phyloP scores from a whole-genome alignment of 2,888 invertebrate species.

The Choreutis nemorana region DNA sequence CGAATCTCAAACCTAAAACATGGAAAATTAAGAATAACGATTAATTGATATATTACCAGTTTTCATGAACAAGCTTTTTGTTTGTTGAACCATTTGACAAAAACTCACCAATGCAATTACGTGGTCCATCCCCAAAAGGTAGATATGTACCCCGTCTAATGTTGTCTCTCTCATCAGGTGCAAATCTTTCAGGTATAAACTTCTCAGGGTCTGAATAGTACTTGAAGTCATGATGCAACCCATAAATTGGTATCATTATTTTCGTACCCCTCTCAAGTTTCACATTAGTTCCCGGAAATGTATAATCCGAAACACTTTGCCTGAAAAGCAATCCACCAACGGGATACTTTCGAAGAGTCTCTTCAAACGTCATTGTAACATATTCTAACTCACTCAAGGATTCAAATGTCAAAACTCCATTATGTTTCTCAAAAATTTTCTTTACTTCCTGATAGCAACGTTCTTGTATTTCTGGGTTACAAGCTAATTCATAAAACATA shows the following conservation, averaged over 20 bases:
- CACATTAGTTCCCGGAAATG: conserved; percentile 2
- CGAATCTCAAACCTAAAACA: no score
- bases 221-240: conserved; percentile 8
- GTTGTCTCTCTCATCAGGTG: conserved; percentile 7
- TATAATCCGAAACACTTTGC: conserved; percentile 15
- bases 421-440: conserved; percentile 13
- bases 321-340: conserved; percentile 22
- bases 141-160: conserved; percentile 7
- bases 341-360: conserved; percentile 35
- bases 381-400: conserved; percentile 21
- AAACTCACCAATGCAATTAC: conserved; percentile 12
- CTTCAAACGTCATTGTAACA: conserved; percentile 21
- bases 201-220: conserved; percentile 8
- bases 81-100: no score
- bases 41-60: no score
- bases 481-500: conserved; percentile 19
- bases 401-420: conserved; percentile 20
- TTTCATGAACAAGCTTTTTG: no score
- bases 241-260: conserved; percentile 5
- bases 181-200: conserved; percentile 10
- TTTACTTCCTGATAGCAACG: conserved; percentile 12
- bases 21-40: no score
- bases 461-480: conserved; percentile 21
- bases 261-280: conserved; percentile 6
- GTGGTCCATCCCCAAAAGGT: conserved; percentile 11